These are phyloP conservation scores for Drosophila ananassae DNA, from an alignment of 1,140 invertebrate genomes.

Conservation along the genomic window DNA sequence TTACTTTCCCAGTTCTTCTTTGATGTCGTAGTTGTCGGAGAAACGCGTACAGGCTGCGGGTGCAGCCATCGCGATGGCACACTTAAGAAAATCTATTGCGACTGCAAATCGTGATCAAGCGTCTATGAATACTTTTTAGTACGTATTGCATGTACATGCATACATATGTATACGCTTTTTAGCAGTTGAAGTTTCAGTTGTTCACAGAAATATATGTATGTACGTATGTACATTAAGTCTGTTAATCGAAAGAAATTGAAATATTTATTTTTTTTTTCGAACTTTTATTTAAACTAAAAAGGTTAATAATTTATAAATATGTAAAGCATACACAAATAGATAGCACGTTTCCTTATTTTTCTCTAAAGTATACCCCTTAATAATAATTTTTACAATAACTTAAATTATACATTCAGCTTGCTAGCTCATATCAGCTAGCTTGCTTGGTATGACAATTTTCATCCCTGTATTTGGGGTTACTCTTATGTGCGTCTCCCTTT, in stretches of 20 bases:
- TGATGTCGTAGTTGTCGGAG: slow-evolving; percentile 99
- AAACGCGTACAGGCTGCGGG: slow-evolving; percentile 92
- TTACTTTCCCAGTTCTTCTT: slow-evolving; percentile 99
- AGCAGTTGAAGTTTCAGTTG: background rate
- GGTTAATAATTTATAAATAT: no score
- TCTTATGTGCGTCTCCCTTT: no score
- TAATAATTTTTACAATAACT: no score
- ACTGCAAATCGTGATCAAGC: slow-evolving; percentile 42
- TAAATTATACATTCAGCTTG: no score
- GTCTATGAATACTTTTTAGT: slow-evolving; percentile 7
- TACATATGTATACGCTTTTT: background rate
- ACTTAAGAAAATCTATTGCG: slow-evolving; percentile 84
- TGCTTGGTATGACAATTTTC: no score
- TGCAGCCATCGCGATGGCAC: slow-evolving; percentile 84
- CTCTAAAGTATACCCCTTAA: no score
- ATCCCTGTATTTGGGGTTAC: no score
- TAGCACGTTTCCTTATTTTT: no score
- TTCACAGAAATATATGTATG: background rate
- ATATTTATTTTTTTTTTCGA: background rate
- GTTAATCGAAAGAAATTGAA: background rate
- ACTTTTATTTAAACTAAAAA: background rate
- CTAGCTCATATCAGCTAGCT: no score
- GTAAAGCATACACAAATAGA: no score
- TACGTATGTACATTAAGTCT: background rate
- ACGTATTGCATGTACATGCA: background rate